These are phyloP conservation scores for Aphelocoma californica DNA, from an alignment of 2,797 vertebrate species.

Conservation along the genomic window DNA sequence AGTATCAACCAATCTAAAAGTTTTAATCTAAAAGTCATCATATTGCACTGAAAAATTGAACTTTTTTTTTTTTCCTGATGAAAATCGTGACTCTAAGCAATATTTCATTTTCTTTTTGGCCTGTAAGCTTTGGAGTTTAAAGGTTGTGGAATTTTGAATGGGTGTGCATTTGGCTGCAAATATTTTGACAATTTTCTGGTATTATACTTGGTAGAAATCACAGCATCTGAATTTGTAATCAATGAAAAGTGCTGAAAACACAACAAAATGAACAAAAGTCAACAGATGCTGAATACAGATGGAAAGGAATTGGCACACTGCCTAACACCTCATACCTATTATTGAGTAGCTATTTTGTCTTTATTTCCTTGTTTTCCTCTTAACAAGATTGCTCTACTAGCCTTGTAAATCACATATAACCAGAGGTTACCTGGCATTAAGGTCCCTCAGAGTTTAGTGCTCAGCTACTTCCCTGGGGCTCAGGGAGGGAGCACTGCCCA, in stretches of 20 bases:
- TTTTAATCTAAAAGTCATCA: neutral
- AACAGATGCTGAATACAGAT: constrained; percentile 35
- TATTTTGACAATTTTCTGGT: constrained; percentile 10
- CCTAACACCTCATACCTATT: constrained; percentile 25
- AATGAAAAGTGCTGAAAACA: constrained; percentile 10
- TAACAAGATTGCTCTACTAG: constrained; percentile 24
- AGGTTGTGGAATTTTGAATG: neutral
- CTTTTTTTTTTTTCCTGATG: neutral
- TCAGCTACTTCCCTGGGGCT: neutral
- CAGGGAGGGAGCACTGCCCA: neutral
- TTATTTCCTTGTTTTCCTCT: constrained; percentile 31
- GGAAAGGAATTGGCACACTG: neutral
- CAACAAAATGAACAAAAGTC: neutral
- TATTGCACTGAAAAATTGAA: neutral
- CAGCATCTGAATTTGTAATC: neutral
- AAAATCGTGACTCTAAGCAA: neutral
- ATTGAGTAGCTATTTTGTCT: constrained; percentile 26
- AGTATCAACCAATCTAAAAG: neutral
- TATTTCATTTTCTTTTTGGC: neutral
- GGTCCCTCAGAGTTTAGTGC: neutral
- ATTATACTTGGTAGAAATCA: neutral
- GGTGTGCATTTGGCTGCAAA: neutral
- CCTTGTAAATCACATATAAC: neutral
- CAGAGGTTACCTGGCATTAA: neutral
- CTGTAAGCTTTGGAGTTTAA: neutral